These are phyloP conservation scores for Aphis gossypii DNA, from an alignment of 1,140 invertebrate genomes.

Conservation along the genomic window DNA sequence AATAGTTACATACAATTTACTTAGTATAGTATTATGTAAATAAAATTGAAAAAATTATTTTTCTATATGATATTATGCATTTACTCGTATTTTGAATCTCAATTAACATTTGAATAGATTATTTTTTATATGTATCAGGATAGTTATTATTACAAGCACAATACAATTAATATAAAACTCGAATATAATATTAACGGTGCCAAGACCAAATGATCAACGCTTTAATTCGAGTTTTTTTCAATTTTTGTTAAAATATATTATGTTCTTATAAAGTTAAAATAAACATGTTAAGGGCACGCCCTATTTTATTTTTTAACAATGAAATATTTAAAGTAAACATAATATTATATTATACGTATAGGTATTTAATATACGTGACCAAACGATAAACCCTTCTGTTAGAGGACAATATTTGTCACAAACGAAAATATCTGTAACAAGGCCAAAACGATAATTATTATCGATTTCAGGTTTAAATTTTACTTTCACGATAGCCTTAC, in stretches of 20 bases:
- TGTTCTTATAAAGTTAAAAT: constrained; percentile 25
- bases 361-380: constrained; percentile 48
- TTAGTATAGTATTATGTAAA: neutral
- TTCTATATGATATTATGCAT: neutral
- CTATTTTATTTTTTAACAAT: constrained; percentile 43
- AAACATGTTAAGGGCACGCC: constrained; percentile 43
- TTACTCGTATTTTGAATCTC: neutral
- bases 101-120: neutral
- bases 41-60: neutral
- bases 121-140: neutral
- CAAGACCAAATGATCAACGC: constrained; percentile 24
- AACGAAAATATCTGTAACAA: constrained; percentile 50
- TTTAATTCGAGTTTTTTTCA: neutral
- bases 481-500: constrained; percentile 40
- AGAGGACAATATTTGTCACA: constrained; percentile 56
- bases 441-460: constrained; percentile 51
- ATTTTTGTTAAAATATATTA: constrained; percentile 17
- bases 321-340: neutral
- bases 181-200: neutral
- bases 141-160: neutral
- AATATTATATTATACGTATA: neutral
- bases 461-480: constrained; percentile 54
- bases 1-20: neutral
- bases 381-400: constrained; percentile 43
- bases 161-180: neutral